phyloP scores from a whole-genome alignment of 2,888 invertebrate species.

The Latheticus oryzae region DNA sequence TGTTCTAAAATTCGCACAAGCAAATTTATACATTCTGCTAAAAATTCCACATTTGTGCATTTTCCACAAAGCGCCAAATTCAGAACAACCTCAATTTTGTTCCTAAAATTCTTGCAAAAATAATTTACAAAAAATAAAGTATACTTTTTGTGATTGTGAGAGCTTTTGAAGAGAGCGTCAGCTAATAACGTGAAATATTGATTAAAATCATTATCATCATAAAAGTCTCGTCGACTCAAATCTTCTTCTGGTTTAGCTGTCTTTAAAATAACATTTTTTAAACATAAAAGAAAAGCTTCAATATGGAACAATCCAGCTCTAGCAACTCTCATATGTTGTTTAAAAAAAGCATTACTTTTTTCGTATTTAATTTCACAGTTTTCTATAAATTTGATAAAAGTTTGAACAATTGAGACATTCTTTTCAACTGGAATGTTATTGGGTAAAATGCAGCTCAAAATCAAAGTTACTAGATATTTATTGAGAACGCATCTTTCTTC shows the following conservation, averaged over 20 bases:
- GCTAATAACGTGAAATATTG: constrained; percentile 65
- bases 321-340: constrained; percentile 51
- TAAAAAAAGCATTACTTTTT: constrained; percentile 58
- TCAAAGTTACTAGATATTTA: constrained; percentile 62
- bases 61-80: constrained; percentile 46
- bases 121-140: constrained; percentile 10
- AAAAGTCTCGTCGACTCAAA: constrained; percentile 67
- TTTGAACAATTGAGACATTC: constrained; percentile 64
- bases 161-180: constrained; percentile 59
- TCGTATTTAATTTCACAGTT: constrained; percentile 63
- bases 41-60: constrained; percentile 34
- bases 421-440: constrained; percentile 62
- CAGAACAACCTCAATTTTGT: constrained; percentile 48
- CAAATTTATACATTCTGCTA: constrained; percentile 33
- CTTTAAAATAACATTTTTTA: constrained; percentile 67
- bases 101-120: constrained; percentile 39
- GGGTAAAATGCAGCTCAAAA: constrained; percentile 66
- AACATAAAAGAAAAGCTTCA: constrained; percentile 69
- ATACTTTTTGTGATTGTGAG: constrained; percentile 61
- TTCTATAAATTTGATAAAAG: constrained; percentile 65
- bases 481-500: constrained; percentile 48
- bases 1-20: constrained; percentile 30
- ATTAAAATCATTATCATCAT: constrained; percentile 59
- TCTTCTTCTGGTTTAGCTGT: constrained; percentile 64
- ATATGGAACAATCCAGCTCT: constrained; percentile 68